phyloP scores from a whole-genome alignment of 2,113 vertebrate species.

The Corythaeola cristata region DNA sequence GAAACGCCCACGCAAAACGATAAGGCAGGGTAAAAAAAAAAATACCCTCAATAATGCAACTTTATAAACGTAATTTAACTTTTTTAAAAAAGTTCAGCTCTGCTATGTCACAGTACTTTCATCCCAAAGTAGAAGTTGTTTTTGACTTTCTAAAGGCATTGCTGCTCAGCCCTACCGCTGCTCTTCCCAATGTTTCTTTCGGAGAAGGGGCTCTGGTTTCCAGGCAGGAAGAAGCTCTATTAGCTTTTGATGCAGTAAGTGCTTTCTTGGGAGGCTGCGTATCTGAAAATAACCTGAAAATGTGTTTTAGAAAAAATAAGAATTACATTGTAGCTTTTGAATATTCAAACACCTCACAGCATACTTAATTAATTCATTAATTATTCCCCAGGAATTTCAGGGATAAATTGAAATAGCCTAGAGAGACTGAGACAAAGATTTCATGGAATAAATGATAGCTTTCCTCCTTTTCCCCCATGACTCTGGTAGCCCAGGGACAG shows the following conservation, averaged over 20 bases:
- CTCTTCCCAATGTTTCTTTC: rapidly evolving
- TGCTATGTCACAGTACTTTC: not conserved
- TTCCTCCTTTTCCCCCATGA: constrained; percentile 51
- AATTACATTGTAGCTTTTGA: constrained; percentile 66
- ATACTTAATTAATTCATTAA: constrained; percentile 73
- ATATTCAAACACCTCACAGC: constrained; percentile 70
- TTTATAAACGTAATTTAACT: not conserved
- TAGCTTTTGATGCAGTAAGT: not conserved
- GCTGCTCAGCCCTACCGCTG: not conserved
- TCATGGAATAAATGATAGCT: constrained; percentile 56
- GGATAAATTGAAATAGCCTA: constrained; percentile 65
- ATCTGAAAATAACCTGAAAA: constrained; percentile 63
- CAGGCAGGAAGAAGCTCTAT: not conserved
- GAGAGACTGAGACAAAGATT: constrained; percentile 66
- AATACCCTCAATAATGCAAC: not conserved
- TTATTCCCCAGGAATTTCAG: constrained; percentile 72
- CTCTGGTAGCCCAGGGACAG: constrained; percentile 51
- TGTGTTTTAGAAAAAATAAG: constrained; percentile 67
- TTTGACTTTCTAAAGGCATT: not conserved
- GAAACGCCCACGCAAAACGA: not conserved
- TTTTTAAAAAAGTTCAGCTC: not conserved
- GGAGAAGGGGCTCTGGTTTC: not conserved
- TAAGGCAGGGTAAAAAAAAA: not conserved
- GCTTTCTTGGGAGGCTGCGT: constrained; percentile 26
- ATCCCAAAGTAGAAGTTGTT: not conserved